Conservation (phyloP, 2,113 vertebrate species). For the Naja naja region DNA sequence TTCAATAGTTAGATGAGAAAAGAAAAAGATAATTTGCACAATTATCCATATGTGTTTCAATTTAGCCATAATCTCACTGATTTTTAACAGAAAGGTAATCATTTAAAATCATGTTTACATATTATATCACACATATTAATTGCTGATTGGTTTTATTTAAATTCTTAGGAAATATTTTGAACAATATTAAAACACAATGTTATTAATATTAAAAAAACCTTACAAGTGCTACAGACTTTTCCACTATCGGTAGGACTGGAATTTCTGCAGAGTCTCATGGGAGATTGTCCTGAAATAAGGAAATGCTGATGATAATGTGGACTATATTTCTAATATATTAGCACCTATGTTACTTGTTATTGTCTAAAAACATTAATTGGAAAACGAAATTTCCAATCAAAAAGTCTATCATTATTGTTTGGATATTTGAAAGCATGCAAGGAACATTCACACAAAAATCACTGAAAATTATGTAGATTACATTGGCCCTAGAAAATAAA, state of each 20-base stretch:
- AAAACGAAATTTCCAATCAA: not conserved
- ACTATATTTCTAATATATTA: conserved; percentile 6
- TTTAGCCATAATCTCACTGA: conserved; percentile 38
- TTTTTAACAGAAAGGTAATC: not conserved
- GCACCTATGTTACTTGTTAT: conserved; percentile 25
- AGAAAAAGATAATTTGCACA: no score
- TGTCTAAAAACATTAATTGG: conserved; percentile 42
- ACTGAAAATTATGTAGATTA: conserved; percentile 23
- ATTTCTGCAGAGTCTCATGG: not conserved
- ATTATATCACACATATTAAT: conserved; percentile 15
- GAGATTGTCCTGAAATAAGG: not conserved
- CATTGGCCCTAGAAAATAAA: conserved; percentile 4
- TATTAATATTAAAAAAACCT: conserved; percentile 31
- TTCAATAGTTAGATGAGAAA: conserved; percentile 6
- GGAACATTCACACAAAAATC: not conserved
- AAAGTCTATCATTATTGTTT: conserved; percentile 21
- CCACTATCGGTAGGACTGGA: conserved; percentile 5
- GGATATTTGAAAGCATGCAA: not conserved
- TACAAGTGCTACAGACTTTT: conserved; percentile 47
- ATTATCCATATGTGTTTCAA: not conserved
- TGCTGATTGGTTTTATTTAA: not conserved
- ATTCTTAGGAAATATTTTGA: not conserved
- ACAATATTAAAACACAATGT: conserved; percentile 19
- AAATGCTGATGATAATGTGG: not conserved
- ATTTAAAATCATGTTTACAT: not conserved